Evolutionary conservation across 2,113 vertebrate species (phyloP), one percentile per base, ranked within the genome.

Genomic region (Lichenostomus cassidix): DNA sequence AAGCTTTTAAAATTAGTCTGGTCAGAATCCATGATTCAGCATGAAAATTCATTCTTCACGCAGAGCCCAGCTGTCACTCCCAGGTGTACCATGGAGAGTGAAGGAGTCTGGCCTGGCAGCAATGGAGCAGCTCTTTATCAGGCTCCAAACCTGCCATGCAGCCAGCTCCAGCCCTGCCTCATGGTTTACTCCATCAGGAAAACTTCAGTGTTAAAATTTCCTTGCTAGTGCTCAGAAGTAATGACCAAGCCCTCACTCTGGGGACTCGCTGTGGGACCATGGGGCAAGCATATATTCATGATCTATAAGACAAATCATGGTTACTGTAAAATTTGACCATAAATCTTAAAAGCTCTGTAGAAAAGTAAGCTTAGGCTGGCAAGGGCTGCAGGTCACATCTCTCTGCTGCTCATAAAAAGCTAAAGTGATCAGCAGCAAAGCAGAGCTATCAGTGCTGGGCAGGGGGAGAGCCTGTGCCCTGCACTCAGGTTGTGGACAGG

Each of bases 221-320:
- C 52, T 67, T 39, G 5, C 47, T 63, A 58, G 25, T 3, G 2
- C n/a, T 33, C 84, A 49, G 87, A 47, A 77, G 44, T 37, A 77
- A 80, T 39, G 35, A 80, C 46, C 28, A 5, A 62, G 12, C 28
- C 53, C 35, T 20, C 37, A n/a, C 35, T 64, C 60, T 1, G 1
- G 52, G 64, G 64, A 67, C 63, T 55, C 0, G 0, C 50, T 70
- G 1, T 3, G 55, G 75, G 39, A 88, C n/a, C 3, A 0, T 8
- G 29, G 33, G 16, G 17, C 46, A 91, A 67, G 52, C 67, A 24
- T 16, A 92, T 10, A 23, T 50, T 77, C 59, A 58, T 6, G 6
- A 71, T 42, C 49, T 46, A 10, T 27, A 76, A 39, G 62, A 80
- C 25, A 87, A 85, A 84, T 53, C n/a, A 63, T 28, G 29, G 37